These are phyloP conservation scores for Atrichornis clamosus DNA, from an alignment of 2,113 vertebrate genomes.

Conservation along the genomic window DNA sequence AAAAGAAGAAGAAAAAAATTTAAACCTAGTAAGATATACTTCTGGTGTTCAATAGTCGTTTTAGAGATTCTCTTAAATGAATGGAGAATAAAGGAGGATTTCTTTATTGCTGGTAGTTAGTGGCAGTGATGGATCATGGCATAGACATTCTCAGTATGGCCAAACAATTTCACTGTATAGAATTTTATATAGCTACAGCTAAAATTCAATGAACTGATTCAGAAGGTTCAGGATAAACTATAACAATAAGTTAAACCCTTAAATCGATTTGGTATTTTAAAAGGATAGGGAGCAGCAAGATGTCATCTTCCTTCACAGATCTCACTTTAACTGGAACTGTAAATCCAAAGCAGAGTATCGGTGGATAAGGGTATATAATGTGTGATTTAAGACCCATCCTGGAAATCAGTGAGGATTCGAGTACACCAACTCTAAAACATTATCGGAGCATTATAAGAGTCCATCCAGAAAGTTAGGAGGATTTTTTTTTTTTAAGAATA, in stretches of 20 bases:
- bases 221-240: conserved; percentile 75
- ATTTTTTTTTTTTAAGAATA: conserved; percentile 15
- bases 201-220: conserved; percentile 80
- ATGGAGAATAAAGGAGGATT: conserved; percentile 28
- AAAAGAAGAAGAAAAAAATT: conserved; percentile 55
- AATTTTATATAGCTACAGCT: conserved; percentile 74
- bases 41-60: conserved; percentile 51
- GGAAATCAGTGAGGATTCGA: conserved; percentile 59
- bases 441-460: background rate
- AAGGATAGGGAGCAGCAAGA: conserved; percentile 53
- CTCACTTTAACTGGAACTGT: conserved; percentile 67
- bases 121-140: conserved; percentile 74
- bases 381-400: conserved; percentile 65
- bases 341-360: conserved; percentile 59
- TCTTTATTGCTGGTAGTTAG: conserved; percentile 62
- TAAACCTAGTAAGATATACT: conserved; percentile 13
- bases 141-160: conserved; percentile 47
- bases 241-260: conserved; percentile 71
- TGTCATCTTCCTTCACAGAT: conserved; percentile 61
- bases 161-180: conserved; percentile 70
- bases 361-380: conserved; percentile 30
- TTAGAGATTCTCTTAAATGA: conserved; percentile 61
- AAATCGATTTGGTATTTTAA: conserved; percentile 72
- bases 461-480: conserved; percentile 44
- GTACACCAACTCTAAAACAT: conserved; percentile 46